A percentile compares a stretch with the other conserved stretches of the same genome.
Evolutionary conservation across 2,797 vertebrate genomes (phyloP).

Genomic region (Acanthornis magna): DNA sequence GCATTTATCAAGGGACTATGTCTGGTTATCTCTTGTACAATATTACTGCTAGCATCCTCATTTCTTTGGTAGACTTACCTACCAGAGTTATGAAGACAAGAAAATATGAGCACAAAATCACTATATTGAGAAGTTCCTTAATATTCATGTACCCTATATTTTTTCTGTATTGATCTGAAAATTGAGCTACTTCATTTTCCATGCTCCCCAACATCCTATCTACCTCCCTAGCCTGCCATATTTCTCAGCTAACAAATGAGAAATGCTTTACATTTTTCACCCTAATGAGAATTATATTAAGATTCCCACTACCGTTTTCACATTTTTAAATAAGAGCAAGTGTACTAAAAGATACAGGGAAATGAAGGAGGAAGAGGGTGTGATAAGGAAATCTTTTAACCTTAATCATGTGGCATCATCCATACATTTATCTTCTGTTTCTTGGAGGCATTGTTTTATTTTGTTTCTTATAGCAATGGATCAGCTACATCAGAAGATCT

Average conservation of each 20-base stretch:
- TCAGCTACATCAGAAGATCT: conserved; percentile 94
- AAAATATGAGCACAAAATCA: neutral
- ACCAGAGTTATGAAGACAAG: neutral
- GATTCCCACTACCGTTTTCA: neutral
- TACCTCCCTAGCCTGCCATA: neutral
- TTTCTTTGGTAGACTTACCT: neutral
- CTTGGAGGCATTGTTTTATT: conserved; percentile 69
- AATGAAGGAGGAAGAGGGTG: neutral
- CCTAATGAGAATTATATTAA: neutral
- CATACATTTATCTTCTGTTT: conserved; percentile 81
- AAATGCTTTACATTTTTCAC: neutral
- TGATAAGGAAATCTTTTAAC: neutral
- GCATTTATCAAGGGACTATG: neutral
- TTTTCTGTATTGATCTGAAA: neutral
- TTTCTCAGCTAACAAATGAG: neutral
- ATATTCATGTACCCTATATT: neutral
- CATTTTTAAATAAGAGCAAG: neutral
- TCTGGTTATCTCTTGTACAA: neutral
- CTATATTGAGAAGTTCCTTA: neutral
- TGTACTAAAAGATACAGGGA: neutral
- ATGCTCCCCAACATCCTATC: neutral
- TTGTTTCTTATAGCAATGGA: conserved; percentile 83
- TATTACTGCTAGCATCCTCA: neutral
- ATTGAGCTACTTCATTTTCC: neutral
- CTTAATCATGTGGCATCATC: conserved; percentile 45